A percentile compares a stretch with the other conserved stretches of the same genome.
phyloP scores from a whole-genome alignment of 2,888 invertebrate genomes.

The Junonia oenone region DNA sequence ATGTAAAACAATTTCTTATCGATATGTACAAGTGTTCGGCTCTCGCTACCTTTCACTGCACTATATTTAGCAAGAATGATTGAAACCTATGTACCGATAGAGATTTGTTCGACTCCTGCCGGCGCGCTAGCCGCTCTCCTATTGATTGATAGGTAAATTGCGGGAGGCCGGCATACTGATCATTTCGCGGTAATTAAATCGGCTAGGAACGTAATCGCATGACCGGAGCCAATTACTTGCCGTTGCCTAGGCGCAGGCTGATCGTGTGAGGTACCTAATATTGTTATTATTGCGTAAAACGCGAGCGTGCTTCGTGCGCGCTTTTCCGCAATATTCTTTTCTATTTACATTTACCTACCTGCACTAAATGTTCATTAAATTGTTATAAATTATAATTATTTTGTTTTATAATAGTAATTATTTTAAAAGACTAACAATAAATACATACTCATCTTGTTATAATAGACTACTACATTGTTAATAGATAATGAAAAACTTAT shows the following conservation, averaged over 20 bases:
- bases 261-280: slow-evolving; percentile 67
- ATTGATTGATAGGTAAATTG: slow-evolving; percentile 80
- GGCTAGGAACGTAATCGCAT: slow-evolving; percentile 77
- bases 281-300: slow-evolving; percentile 67
- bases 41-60: slow-evolving; percentile 46
- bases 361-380: neutral
- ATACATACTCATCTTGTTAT: neutral
- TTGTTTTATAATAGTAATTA: neutral
- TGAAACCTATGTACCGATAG: slow-evolving; percentile 44
- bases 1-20: neutral
- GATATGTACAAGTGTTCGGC: neutral
- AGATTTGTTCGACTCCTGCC: slow-evolving; percentile 41
- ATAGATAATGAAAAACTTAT: neutral
- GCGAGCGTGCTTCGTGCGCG: slow-evolving; percentile 55
- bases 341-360: neutral
- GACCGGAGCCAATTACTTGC: slow-evolving; percentile 73
- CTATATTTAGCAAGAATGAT: slow-evolving; percentile 33
- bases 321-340: slow-evolving; percentile 14
- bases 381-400: neutral
- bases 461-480: neutral
- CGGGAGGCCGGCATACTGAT: slow-evolving; percentile 70
- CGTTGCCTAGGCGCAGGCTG: slow-evolving; percentile 68
- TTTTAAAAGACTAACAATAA: neutral
- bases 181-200: slow-evolving; percentile 78
- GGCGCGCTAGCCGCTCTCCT: slow-evolving; percentile 47